Evolutionary conservation across 2,797 vertebrate species (phyloP).

Genomic region (Antrozous pallidus): DNA sequence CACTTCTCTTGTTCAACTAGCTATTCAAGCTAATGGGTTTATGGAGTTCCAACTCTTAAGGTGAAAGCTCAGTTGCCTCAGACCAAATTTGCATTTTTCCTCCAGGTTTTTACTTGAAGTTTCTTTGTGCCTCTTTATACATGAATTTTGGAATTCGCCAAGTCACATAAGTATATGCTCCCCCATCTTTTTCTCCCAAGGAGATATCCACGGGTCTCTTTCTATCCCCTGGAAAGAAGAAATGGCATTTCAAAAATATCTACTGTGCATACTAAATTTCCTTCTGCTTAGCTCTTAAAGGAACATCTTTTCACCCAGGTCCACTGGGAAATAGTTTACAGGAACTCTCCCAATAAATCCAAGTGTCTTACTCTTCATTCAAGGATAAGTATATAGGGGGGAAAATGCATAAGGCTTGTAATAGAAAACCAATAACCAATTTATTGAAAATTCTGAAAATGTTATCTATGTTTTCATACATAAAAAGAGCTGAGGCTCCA

Average conservation of each 20-base stretch:
- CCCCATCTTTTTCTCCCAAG: background rate
- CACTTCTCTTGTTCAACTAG: background rate
- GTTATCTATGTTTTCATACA: background rate
- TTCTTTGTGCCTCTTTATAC: background rate
- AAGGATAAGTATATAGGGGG: background rate
- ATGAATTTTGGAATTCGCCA: slow-evolving; percentile 8
- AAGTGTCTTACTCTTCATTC: background rate
- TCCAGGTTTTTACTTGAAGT: slow-evolving; percentile 1
- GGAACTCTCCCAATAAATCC: background rate
- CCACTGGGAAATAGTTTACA: background rate
- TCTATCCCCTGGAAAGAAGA: slow-evolving; percentile 8
- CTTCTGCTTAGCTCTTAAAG: background rate
- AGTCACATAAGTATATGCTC: background rate
- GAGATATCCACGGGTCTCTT: background rate
- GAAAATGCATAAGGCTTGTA: background rate
- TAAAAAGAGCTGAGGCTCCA: background rate
- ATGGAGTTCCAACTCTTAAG: background rate
- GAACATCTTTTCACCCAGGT: background rate
- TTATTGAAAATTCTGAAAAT: background rate
- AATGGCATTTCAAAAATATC: background rate
- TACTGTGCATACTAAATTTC: background rate
- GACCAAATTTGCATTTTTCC: slow-evolving; percentile 29
- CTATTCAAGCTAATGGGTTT: slow-evolving; percentile 17
- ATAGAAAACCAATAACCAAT: background rate
- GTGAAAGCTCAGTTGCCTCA: background rate